phyloP scores from a whole-genome alignment of 2,113 vertebrate species.

The Scytalopus superciliaris region DNA sequence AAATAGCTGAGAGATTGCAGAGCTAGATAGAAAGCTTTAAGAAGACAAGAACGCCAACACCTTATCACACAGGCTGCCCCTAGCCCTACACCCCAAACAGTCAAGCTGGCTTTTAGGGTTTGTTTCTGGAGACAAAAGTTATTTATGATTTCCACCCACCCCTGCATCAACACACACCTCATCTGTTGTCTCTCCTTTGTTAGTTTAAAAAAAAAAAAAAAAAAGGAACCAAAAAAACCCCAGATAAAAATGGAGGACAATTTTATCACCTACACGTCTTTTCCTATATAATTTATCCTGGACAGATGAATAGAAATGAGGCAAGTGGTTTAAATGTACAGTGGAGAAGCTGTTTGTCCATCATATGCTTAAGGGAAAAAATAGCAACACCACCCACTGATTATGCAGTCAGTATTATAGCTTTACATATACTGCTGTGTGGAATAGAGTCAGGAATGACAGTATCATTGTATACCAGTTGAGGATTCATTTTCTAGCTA shows the following conservation, averaged over 20 bases:
- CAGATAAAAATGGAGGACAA: conserved; percentile 11
- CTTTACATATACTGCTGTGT: neutral
- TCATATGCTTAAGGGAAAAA: conserved; percentile 16
- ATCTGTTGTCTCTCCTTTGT: neutral
- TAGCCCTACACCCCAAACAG: neutral
- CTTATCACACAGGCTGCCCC: neutral
- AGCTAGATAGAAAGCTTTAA: neutral
- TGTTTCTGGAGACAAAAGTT: conserved; percentile 1
- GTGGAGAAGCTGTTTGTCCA: conserved; percentile 33
- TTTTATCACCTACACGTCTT: conserved; percentile 42
- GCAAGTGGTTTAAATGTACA: conserved; percentile 16
- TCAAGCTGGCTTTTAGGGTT: neutral
- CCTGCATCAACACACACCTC: neutral
- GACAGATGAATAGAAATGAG: neutral
- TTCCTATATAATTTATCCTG: conserved; percentile 31
- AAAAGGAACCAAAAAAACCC: neutral
- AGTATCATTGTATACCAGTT: neutral
- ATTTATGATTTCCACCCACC: conserved; percentile 28
- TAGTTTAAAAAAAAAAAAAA: neutral
- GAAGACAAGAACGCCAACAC: neutral
- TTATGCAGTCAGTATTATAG: conserved; percentile 25
- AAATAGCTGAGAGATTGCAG: neutral
- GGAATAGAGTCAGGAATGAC: neutral
- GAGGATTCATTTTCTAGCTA: conserved; percentile 1
- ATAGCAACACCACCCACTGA: conserved; percentile 25